phyloP scores from a whole-genome alignment of 2,888 invertebrate genomes.

The Girardia tigrina region DNA sequence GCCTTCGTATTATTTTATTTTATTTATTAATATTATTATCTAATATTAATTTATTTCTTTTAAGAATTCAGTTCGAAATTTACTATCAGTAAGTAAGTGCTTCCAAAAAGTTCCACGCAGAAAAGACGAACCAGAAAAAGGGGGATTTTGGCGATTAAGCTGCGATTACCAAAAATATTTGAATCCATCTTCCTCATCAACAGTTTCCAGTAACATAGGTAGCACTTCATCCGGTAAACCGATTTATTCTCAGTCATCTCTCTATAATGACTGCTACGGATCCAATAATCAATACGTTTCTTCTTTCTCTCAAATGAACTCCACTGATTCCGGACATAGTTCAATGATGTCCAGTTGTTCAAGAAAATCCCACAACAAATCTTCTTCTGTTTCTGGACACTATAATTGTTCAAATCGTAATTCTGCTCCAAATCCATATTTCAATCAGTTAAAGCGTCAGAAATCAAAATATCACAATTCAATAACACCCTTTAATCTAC shows the following conservation, averaged over 20 bases:
- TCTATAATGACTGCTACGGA: neutral
- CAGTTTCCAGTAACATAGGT: neutral
- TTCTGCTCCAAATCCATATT: neutral
- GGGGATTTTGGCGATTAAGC: constrained; percentile 82
- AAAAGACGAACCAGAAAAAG: constrained; percentile 64
- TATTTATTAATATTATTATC: too few relatives aligned
- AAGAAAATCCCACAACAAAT: neutral
- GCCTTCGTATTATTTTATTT: too few relatives aligned
- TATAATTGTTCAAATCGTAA: neutral
- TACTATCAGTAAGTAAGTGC: constrained; percentile 77
- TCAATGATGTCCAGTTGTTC: neutral
- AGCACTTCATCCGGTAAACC: constrained; percentile 53
- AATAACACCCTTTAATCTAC: neutral
- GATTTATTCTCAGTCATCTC: neutral
- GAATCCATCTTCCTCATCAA: neutral
- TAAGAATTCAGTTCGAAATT: constrained; percentile 81
- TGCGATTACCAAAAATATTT: constrained; percentile 49
- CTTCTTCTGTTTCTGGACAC: neutral
- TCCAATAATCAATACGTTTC: neutral
- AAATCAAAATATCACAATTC: constrained; percentile 14
- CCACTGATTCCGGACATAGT: constrained; percentile 9
- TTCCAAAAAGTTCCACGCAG: constrained; percentile 65
- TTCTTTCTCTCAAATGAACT: neutral
- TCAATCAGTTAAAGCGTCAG: neutral
- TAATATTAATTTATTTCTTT: too few relatives aligned